These are phyloP conservation scores for Cochlearius cochlearius DNA, from an alignment of 2,113 vertebrate species.

Conservation along the genomic window DNA sequence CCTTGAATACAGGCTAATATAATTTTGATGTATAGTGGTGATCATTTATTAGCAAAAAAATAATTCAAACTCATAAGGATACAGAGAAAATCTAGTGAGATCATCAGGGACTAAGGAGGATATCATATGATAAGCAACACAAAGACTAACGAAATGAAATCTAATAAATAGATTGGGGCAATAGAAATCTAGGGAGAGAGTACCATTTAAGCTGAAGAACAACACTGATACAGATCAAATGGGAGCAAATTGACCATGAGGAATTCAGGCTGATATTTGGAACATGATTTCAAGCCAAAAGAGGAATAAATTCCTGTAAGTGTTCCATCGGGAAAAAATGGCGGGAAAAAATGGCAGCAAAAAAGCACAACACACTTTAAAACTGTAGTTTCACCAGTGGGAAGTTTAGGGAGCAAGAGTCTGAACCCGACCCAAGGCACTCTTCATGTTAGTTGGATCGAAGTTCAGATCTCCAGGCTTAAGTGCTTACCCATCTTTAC, in stretches of 20 bases:
- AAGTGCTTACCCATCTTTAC: not conserved
- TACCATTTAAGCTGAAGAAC: conserved; percentile 8
- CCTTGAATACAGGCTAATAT: not conserved
- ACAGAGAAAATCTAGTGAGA: not conserved
- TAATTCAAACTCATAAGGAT: not conserved
- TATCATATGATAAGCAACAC: not conserved
- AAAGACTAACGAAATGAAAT: not conserved
- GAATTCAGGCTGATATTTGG: conserved; percentile 18
- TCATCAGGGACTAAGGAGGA: not conserved
- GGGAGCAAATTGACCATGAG: not conserved
- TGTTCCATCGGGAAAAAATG: not conserved
- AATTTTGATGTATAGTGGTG: not conserved
- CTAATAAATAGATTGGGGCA: not conserved
- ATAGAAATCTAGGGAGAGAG: not conserved
- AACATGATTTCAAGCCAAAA: conserved; percentile 2
- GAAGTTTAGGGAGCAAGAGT: not conserved
- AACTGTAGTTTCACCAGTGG: not conserved
- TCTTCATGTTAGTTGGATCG: not conserved
- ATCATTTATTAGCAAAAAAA: not conserved
- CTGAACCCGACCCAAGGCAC: not conserved
- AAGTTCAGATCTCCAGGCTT: not conserved
- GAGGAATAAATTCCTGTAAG: not conserved
- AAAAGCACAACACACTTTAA: not conserved
- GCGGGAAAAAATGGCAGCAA: not conserved
- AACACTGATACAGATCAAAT: not conserved